Evolutionary conservation across 1,140 invertebrate genomes (phyloP).

Genomic region (Macrostomum lignano): DNA sequence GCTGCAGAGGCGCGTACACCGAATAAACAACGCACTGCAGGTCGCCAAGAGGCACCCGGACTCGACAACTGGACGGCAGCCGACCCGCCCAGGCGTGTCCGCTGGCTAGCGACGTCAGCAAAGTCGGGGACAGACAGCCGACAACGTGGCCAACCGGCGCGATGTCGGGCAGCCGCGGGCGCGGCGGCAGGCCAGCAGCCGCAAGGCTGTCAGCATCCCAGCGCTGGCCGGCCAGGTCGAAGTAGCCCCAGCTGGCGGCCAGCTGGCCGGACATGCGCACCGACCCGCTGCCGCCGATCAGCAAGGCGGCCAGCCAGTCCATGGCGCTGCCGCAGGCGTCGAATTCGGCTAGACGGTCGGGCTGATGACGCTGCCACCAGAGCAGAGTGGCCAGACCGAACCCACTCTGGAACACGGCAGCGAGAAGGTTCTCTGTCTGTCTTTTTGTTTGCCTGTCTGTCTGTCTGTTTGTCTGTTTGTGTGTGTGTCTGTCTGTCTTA

Average conservation of each 20-base stretch:
- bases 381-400: slow-evolving; percentile 53
- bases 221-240: slow-evolving; percentile 35
- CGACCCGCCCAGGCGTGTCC: too few species aligned
- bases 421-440: too few species aligned
- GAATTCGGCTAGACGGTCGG: slow-evolving; percentile 38
- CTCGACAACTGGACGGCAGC: too few species aligned
- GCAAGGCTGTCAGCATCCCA: slow-evolving; percentile 35
- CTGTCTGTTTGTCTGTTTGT: too few species aligned
- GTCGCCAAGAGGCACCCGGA: too few species aligned
- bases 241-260: slow-evolving; percentile 61
- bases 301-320: slow-evolving; percentile 47
- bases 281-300: slow-evolving; percentile 39
- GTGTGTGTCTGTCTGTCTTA: too few species aligned
- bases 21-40: too few species aligned
- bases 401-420: too few species aligned
- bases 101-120: neutral
- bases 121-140: slow-evolving; percentile 3
- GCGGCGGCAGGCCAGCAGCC: too few species aligned
- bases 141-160: neutral
- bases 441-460: too few species aligned
- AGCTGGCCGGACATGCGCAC: slow-evolving; percentile 53
- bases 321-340: too few species aligned
- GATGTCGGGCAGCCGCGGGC: neutral
- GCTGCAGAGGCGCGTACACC: too few species aligned
- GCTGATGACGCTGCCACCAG: slow-evolving; percentile 39